Percentiles rank a stretch among this genome's conserved stretches.
phyloP scores from a whole-genome alignment of 2,113 vertebrate genomes.

The Oncorhynchus kisutch region DNA sequence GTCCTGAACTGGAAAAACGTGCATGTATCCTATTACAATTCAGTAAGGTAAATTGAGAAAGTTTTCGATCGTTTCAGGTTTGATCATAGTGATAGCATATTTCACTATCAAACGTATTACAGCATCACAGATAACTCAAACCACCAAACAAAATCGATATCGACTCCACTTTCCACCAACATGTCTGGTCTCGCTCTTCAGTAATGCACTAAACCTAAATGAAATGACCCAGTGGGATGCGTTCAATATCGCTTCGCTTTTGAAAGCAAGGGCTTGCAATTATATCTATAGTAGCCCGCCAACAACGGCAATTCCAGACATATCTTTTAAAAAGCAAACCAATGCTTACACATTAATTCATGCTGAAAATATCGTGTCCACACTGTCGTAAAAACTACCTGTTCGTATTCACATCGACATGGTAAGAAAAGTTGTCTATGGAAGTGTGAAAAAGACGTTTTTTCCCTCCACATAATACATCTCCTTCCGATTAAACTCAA shows the following conservation, averaged over 20 bases:
- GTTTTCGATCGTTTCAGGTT: background rate
- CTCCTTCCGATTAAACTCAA: no score
- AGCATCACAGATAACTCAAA: background rate
- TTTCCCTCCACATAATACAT: no score
- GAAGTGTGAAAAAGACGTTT: no score
- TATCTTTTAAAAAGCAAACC: background rate
- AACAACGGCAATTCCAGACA: background rate
- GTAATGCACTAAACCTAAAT: background rate
- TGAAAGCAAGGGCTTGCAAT: background rate
- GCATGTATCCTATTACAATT: background rate
- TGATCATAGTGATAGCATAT: background rate
- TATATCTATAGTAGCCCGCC: background rate
- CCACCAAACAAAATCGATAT: background rate
- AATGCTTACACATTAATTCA: background rate
- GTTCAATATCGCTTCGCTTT: background rate
- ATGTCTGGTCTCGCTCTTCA: background rate
- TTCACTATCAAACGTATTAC: background rate
- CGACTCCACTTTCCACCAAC: background rate
- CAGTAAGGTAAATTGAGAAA: background rate
- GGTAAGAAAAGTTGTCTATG: no score
- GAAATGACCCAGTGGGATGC: background rate
- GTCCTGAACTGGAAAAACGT: conserved; percentile 48
- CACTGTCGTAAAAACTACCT: background rate
- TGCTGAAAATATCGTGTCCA: background rate
- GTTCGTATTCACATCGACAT: no score